Conservation (phyloP, 30 jellyfish, hydroid and myxozoan species). For the Sanderia malayensis region DNA sequence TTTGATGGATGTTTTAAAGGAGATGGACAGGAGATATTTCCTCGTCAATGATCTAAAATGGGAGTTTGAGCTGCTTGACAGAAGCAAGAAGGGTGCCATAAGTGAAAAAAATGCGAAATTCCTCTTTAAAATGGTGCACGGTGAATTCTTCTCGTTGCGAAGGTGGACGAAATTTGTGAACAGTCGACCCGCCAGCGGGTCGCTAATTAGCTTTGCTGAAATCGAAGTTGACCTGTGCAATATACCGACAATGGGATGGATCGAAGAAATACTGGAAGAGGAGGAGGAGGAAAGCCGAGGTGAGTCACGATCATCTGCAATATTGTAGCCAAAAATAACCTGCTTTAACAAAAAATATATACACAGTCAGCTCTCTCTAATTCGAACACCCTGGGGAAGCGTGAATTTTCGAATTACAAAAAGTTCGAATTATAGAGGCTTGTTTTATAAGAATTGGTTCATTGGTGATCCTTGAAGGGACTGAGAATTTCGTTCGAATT, state of each 20-base stretch:
- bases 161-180: conserved; percentile 64
- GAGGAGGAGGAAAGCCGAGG: conserved; percentile 68
- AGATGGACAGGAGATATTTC: conserved; percentile 83
- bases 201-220: conserved; percentile 67
- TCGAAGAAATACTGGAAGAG: conserved; percentile 69
- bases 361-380: no score
- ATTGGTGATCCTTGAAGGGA: no score
- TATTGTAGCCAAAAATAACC: no score
- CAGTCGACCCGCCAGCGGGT: conserved; percentile 48
- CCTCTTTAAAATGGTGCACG: conserved; percentile 75
- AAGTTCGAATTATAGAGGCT: no score
- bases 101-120: conserved; percentile 62
- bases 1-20: conserved; percentile 66
- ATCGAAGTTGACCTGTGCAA: conserved; percentile 88
- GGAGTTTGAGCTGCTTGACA: conserved; percentile 84
- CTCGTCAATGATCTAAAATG: conserved; percentile 80
- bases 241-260: conserved; percentile 82
- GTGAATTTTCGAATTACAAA: no score
- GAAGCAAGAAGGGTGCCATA: conserved; percentile 71
- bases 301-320: background rate
- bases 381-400: no score
- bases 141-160: conserved; percentile 71
- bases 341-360: no score
- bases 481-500: no score
- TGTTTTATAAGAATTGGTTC: no score